Conservation (phyloP, 2,113 vertebrate species). For the Eira barbara region DNA sequence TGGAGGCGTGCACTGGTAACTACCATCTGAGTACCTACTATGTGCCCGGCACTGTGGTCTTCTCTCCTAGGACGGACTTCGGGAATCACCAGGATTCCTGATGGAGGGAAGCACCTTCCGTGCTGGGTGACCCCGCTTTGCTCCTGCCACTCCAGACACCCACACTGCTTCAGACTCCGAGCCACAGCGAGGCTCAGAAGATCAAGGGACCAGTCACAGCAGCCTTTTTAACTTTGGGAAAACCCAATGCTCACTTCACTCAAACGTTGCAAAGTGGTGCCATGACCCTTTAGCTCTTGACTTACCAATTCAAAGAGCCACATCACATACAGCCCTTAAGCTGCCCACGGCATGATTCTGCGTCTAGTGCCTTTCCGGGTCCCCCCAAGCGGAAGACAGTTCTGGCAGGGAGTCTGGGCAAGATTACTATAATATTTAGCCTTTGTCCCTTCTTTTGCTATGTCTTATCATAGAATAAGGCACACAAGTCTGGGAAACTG, state of each 20-base stretch:
- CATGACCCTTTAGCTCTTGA: slow-evolving; percentile 75
- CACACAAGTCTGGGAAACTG: neutral
- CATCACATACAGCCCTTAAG: slow-evolving; percentile 73
- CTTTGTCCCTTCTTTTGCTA: slow-evolving; percentile 53
- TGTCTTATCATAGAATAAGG: slow-evolving; percentile 37
- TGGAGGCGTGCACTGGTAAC: neutral
- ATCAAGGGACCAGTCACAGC: slow-evolving; percentile 74
- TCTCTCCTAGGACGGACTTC: neutral
- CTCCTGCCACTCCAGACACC: slow-evolving; percentile 61
- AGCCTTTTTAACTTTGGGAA: slow-evolving; percentile 78
- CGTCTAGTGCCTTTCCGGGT: slow-evolving; percentile 72
- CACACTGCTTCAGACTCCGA: slow-evolving; percentile 71
- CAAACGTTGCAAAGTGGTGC: slow-evolving; percentile 73
- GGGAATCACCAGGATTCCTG: neutral
- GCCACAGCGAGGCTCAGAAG: slow-evolving; percentile 73
- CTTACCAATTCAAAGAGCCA: slow-evolving; percentile 76
- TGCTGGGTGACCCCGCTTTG: slow-evolving; percentile 39
- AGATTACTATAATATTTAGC: slow-evolving; percentile 65
- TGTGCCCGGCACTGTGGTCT: neutral
- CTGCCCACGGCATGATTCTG: slow-evolving; percentile 72
- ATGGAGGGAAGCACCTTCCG: neutral
- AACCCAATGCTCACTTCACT: slow-evolving; percentile 77
- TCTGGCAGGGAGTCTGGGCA: slow-evolving; percentile 70
- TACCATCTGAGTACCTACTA: neutral
- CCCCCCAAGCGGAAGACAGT: slow-evolving; percentile 68